phyloP scores from a whole-genome alignment of 2,797 vertebrate species.

The Pachyuromys duprasi region DNA sequence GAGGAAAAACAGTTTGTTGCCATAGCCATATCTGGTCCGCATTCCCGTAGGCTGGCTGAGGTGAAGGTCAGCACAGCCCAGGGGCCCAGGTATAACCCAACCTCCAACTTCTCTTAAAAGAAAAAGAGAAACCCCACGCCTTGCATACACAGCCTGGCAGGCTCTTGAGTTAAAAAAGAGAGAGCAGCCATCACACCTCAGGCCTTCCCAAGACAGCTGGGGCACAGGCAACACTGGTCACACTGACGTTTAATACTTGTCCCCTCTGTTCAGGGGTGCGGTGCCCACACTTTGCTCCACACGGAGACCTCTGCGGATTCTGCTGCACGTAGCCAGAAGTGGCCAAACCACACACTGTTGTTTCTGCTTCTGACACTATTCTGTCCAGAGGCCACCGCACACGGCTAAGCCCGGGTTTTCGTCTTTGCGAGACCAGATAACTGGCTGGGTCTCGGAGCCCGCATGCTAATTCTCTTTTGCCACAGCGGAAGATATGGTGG shows the following conservation, averaged over 20 bases:
- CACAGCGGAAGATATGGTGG: neutral
- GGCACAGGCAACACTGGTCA: neutral
- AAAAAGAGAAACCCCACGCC: neutral
- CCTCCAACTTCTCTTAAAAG: neutral
- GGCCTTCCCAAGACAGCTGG: neutral
- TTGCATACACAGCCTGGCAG: neutral
- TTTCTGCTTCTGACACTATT: no score
- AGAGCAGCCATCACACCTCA: neutral
- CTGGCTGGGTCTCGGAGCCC: neutral
- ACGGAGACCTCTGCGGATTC: neutral
- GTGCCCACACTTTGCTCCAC: neutral
- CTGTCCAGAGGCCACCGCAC: neutral
- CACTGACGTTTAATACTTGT: no score
- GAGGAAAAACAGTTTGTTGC: neutral
- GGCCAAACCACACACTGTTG: neutral
- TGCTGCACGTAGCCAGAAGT: neutral
- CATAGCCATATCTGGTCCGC: no score
- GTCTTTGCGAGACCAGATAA: neutral
- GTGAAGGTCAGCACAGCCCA: neutral
- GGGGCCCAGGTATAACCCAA: neutral
- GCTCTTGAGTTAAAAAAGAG: neutral
- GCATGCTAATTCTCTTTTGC: no score
- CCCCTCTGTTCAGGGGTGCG: neutral
- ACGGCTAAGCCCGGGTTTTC: neutral
- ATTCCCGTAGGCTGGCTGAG: neutral